Evolutionary conservation across 1,140 invertebrate genomes (phyloP).

Genomic region (Orchestia grillus): DNA sequence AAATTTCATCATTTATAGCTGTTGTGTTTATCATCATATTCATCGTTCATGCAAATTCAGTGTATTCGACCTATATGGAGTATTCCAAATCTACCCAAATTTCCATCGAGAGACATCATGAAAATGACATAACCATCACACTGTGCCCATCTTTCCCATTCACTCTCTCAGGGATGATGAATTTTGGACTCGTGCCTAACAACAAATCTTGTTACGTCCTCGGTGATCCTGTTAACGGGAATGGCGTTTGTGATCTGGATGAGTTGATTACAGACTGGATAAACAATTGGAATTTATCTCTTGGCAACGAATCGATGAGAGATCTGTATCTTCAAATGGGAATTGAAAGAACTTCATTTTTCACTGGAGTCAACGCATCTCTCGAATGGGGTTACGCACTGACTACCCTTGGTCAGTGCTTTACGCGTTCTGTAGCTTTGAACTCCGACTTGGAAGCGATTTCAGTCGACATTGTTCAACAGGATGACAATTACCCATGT

Average conservation of each 20-base stretch:
- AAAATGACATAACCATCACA: neutral
- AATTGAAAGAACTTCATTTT: neutral
- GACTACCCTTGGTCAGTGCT: neutral
- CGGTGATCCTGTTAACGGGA: neutral
- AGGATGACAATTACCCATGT: neutral
- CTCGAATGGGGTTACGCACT: neutral
- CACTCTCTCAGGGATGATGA: neutral
- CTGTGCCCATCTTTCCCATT: neutral
- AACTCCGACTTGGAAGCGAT: neutral
- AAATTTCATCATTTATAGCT: neutral
- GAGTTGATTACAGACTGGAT: neutral
- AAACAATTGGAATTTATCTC: neutral
- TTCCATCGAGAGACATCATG: neutral
- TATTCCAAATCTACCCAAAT: neutral
- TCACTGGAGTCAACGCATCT: neutral
- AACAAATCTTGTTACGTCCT: neutral
- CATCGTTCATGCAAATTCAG: neutral
- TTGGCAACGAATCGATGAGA: slow-evolving; percentile 10
- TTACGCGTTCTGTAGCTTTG: neutral
- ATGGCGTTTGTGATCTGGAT: neutral
- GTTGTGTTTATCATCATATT: neutral
- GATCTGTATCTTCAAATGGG: neutral
- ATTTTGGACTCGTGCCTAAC: neutral
- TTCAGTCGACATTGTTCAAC: neutral
- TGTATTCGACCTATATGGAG: neutral